Percentiles rank a stretch among this genome's conserved stretches.
Conservation (phyloP, 2,888 invertebrate genomes). For the Erebia aethiops region DNA sequence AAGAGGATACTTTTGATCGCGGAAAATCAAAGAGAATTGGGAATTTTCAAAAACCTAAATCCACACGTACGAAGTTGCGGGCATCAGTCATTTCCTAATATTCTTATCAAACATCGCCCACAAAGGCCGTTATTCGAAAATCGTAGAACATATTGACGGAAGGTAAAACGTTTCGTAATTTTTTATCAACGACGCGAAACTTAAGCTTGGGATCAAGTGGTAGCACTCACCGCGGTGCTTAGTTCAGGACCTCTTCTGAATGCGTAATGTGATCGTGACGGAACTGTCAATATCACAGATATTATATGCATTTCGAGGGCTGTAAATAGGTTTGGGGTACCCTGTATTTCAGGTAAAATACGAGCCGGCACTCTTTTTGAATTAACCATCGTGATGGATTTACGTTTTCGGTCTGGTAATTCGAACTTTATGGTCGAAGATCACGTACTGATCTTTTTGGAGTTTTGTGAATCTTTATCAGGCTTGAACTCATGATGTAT, state of each 20-base stretch:
- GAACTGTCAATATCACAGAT: constrained; percentile 56
- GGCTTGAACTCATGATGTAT: too few relatives aligned
- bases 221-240: constrained; percentile 56
- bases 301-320: constrained; percentile 27
- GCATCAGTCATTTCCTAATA: too few relatives aligned
- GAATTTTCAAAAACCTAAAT: too few relatives aligned
- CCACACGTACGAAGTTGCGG: too few relatives aligned
- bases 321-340: constrained; percentile 1
- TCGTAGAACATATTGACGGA: constrained; percentile 11
- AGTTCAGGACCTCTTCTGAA: constrained; percentile 63
- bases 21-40: too few relatives aligned
- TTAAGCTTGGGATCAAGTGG: constrained; percentile 44
- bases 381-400: background rate
- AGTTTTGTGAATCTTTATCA: too few relatives aligned
- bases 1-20: too few relatives aligned
- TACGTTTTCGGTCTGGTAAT: background rate
- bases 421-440: too few relatives aligned
- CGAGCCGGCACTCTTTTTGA: background rate
- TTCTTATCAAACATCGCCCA: background rate
- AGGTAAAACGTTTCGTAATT: constrained; percentile 36
- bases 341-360: background rate
- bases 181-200: constrained; percentile 40
- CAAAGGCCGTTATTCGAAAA: constrained; percentile 8
- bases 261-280: constrained; percentile 69
- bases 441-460: too few relatives aligned